Evolutionary conservation across 2,113 vertebrate species (phyloP).

Genomic region (Halichoeres trimaculatus): DNA sequence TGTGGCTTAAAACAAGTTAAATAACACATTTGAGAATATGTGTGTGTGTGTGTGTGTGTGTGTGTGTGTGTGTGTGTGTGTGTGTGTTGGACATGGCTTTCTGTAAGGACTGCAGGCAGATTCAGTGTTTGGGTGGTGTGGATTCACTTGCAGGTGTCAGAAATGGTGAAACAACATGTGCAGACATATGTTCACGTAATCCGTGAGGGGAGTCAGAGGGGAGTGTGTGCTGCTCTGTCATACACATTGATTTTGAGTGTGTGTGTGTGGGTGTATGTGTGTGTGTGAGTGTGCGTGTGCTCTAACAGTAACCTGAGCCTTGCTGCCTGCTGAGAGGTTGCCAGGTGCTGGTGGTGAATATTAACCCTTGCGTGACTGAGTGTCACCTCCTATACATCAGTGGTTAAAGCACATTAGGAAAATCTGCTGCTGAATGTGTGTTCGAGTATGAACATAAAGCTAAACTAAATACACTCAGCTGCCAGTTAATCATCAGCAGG

Average conservation of each 20-base stretch:
- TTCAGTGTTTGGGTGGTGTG: background rate
- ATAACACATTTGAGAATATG: constrained; percentile 2
- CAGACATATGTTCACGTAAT: constrained; percentile 39
- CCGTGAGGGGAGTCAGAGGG: constrained; percentile 25
- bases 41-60: constrained; percentile 11
- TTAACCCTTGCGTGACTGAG: constrained; percentile 56
- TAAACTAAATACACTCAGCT: background rate
- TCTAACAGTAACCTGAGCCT: constrained; percentile 70
- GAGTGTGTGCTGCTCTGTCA: constrained; percentile 47
- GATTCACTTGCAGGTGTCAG: background rate
- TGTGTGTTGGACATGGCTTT: constrained; percentile 10
- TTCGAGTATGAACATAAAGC: too few relatives aligned
- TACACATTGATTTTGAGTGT: constrained; percentile 61
- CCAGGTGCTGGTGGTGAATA: constrained; percentile 73
- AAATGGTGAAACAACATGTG: background rate
- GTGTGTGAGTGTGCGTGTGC: constrained; percentile 26
- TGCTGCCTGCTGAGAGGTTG: constrained; percentile 64
- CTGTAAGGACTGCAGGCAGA: constrained; percentile 13
- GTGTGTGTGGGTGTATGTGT: constrained; percentile 25
- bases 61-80: constrained; percentile 1
- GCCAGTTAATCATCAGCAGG: background rate
- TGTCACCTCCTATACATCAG: constrained; percentile 15
- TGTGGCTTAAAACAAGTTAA: constrained; percentile 29
- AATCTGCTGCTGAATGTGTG: too few relatives aligned
- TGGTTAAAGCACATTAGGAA: constrained; percentile 13